Percentiles rank a stretch among this genome's conserved stretches.
Conservation (phyloP, 2,113 vertebrate genomes). For the Solea solea region DNA sequence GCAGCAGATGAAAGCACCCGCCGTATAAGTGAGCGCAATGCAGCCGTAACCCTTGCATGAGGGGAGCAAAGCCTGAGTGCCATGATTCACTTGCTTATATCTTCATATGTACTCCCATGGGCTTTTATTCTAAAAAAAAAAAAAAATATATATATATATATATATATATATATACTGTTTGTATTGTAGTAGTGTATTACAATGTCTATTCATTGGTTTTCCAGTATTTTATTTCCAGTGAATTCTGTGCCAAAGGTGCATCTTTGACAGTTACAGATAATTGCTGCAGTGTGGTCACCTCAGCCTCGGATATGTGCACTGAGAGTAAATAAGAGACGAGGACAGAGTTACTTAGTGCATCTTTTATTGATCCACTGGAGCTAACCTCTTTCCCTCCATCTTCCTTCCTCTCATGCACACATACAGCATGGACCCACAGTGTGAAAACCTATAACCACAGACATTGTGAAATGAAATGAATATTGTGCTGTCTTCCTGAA, state of each 20-base stretch:
- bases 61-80: background rate
- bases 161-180: too few species aligned
- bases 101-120: background rate
- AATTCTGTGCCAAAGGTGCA: slow-evolving; percentile 3
- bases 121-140: background rate
- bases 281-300: slow-evolving; percentile 55
- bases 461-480: slow-evolving; percentile 18
- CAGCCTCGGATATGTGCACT: slow-evolving; percentile 35
- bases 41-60: slow-evolving; percentile 9
- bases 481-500: slow-evolving; percentile 20
- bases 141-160: too few species aligned
- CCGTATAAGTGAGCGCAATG: background rate
- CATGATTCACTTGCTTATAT: background rate
- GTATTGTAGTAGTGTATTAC: background rate
- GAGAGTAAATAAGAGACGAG: slow-evolving; percentile 60
- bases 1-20: slow-evolving; percentile 28
- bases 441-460: background rate
- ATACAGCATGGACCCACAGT: background rate
- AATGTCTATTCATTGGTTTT: background rate
- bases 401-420: background rate
- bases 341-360: slow-evolving; percentile 45
- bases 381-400: slow-evolving; percentile 29
- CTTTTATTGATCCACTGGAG: slow-evolving; percentile 57
- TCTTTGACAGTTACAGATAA: slow-evolving; percentile 25
- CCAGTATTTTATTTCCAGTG: slow-evolving; percentile 9